A percentile compares a stretch with the other conserved stretches of the same genome.
Evolutionary conservation across 2,888 invertebrate genomes (phyloP).

Genomic region (Amphipoea lucens): DNA sequence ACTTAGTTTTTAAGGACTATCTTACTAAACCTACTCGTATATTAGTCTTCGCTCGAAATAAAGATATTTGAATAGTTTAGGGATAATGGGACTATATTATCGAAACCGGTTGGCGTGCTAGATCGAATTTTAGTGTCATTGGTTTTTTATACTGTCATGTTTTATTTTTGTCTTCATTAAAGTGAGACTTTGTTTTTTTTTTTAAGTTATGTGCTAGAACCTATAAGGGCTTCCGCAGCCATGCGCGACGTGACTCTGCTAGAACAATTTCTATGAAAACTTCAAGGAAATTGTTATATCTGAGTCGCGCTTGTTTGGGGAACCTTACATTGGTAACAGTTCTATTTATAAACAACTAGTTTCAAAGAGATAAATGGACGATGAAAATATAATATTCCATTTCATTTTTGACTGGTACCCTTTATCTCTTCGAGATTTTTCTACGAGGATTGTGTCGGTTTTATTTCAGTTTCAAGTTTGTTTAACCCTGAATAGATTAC

Average conservation of each 20-base stretch:
- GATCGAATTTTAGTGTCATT: neutral
- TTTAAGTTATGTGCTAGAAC: neutral
- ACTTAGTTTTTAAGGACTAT: no score
- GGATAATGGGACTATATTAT: no score
- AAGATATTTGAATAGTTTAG: no score
- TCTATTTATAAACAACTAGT: neutral
- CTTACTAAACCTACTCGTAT: no score
- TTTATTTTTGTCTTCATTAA: neutral
- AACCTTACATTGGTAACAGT: neutral
- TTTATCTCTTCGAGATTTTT: neutral
- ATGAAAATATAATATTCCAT: neutral
- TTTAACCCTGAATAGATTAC: neutral
- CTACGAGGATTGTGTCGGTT: no score
- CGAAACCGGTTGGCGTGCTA: neutral
- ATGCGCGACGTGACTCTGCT: neutral
- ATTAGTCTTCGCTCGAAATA: no score
- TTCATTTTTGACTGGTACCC: neutral
- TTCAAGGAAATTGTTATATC: neutral
- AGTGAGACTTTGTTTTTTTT: neutral
- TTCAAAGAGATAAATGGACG: neutral
- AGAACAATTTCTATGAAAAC: neutral
- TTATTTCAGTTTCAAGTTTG: slow-evolving; percentile 10
- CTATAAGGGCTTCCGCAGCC: no score
- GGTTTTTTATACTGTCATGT: neutral
- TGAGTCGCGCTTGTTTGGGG: neutral